Evolutionary conservation across 2,888 invertebrate genomes (phyloP).

Genomic region (Troglohyphantes excavatus): DNA sequence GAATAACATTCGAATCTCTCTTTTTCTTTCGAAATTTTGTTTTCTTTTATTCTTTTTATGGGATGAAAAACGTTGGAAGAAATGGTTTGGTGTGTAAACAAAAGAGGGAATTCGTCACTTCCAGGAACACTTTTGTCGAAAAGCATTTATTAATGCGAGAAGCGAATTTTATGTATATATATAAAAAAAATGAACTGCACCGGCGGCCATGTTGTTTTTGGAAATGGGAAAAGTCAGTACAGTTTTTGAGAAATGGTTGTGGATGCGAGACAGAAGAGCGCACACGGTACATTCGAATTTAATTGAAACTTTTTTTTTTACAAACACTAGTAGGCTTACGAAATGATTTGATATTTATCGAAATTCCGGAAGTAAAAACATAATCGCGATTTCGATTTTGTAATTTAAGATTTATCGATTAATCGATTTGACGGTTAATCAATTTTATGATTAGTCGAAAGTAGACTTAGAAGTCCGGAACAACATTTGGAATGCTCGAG

Average conservation of each 20-base stretch:
- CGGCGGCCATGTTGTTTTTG: neutral
- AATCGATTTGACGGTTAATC: too few species aligned
- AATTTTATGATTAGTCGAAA: too few species aligned
- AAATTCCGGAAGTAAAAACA: too few species aligned
- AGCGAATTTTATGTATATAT: too few species aligned
- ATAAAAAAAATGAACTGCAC: neutral
- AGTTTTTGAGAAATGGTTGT: neutral
- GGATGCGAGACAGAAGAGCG: neutral
- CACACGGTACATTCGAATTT: too few species aligned
- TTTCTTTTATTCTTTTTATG: neutral
- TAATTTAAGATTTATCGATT: too few species aligned
- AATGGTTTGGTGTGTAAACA: neutral
- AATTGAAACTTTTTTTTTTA: too few species aligned
- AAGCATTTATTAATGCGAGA: conserved; percentile 9
- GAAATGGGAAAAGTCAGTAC: neutral
- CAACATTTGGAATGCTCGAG: too few species aligned
- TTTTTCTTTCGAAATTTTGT: conserved; percentile 20
- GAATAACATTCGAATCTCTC: conserved; percentile 36
- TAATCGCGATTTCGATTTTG: too few species aligned
- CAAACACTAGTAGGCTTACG: too few species aligned
- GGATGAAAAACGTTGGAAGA: neutral
- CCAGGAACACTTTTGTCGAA: neutral
- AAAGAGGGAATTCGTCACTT: neutral
- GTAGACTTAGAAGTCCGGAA: too few species aligned
- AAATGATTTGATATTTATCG: too few species aligned